Conservation (phyloP, 2,113 vertebrate species). For the Pholis gunnellus region DNA sequence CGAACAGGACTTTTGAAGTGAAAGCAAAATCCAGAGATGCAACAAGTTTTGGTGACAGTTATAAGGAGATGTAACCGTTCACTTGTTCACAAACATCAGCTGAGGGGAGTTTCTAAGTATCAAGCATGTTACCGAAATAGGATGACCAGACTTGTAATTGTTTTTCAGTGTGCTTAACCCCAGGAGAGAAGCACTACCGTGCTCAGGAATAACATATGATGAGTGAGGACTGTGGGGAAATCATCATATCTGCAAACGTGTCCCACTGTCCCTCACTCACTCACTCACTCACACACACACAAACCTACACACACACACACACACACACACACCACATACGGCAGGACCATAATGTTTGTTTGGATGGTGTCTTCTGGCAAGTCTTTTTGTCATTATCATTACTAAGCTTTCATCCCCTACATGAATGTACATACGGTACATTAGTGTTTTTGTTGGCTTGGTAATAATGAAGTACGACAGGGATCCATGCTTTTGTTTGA, state of each 20-base stretch:
- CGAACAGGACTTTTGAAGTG: background rate
- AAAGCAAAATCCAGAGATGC: background rate
- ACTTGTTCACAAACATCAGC: constrained; percentile 22
- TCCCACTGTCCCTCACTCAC: background rate
- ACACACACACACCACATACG: background rate
- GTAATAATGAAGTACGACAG: background rate
- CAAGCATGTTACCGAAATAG: constrained; percentile 29
- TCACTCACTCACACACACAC: background rate
- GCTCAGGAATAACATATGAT: constrained; percentile 42
- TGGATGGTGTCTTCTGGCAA: background rate
- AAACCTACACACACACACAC: background rate
- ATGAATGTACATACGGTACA: background rate
- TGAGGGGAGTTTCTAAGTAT: constrained; percentile 3
- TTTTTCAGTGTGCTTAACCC: constrained; percentile 52
- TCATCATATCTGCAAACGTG: constrained; percentile 36
- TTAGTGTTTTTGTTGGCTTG: background rate
- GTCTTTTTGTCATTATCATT: background rate
- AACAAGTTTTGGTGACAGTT: too few relatives aligned
- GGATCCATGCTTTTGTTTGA: background rate
- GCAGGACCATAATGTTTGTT: too few relatives aligned
- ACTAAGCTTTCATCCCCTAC: too few relatives aligned
- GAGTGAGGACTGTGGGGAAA: constrained; percentile 63
- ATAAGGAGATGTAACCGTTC: background rate
- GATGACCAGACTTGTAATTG: constrained; percentile 43
- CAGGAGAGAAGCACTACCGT: background rate